Evolutionary conservation across 1,140 invertebrate species (phyloP), one percentile per base, ranked within the genome.

Genomic region (Tenebrio molitor): DNA sequence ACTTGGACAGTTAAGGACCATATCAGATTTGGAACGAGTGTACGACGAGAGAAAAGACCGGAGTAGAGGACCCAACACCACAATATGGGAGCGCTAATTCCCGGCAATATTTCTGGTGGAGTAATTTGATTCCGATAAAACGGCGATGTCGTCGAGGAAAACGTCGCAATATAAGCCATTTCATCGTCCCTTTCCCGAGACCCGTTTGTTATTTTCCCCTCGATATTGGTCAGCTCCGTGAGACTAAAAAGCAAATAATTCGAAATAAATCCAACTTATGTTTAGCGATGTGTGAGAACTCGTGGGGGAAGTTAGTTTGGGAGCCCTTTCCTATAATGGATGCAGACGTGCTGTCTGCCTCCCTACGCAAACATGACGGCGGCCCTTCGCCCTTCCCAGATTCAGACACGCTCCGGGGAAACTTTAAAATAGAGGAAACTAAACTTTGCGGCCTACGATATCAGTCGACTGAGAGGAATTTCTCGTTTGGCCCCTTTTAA

Each of bases 261-360:
- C 44, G 67, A 69, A 69, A 69, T 69, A 69, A 69, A 69, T 69
- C 67, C 44, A 69, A 69, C 67, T 69, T 53, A 69, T 69, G 67
- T 19, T 58, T 33, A 69, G 44, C 50, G 67, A 69, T 69, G 44
- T 69, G 67, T 69, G 44, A 69, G 67, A 69, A 53, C 29, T 19
- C 19, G n/a, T 14, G 67, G 67, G 67, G 67, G 64, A 66, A 66
- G 8, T 41, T 41, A 66, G 64, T 44, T 29, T 29, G 36, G 23
- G 12, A 41, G 36, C 36, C 36, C 64, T 44, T 12, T 36, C 12
- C 36, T 12, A 66, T 39, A 66, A 66, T 66, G 44, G 53, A 62
- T 8, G 25, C 29, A 23, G 42, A 41, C 36, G 64, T 36, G 23
- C 21, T 41, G 63, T 65, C 64, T 44, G 64, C 46, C 19, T 19